Evolutionary conservation across 2,888 invertebrate species (phyloP).

Genomic region (Carpatolechia fugitivella): DNA sequence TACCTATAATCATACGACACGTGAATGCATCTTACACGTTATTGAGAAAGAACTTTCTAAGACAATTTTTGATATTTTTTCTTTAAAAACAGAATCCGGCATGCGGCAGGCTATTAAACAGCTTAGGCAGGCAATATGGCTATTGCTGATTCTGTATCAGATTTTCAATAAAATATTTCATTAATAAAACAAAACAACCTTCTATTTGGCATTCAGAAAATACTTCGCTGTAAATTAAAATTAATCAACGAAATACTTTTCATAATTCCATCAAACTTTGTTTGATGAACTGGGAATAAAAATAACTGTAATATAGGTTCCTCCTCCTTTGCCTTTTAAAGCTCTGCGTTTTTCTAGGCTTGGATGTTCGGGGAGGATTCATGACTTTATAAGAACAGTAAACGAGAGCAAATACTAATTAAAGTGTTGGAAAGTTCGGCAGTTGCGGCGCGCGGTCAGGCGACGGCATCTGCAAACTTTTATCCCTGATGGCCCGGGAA

Average conservation of each 20-base stretch:
- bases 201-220: constrained; percentile 15
- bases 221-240: constrained; percentile 31
- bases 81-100: no score
- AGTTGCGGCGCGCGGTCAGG: constrained; percentile 45
- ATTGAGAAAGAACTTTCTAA: no score
- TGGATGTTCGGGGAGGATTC: constrained; percentile 25
- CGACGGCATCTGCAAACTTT: constrained; percentile 51
- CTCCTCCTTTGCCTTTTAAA: constrained; percentile 17
- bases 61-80: no score
- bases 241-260: constrained; percentile 40
- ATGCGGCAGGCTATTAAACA: no score
- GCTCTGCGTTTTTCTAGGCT: background rate
- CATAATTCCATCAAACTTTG: constrained; percentile 35
- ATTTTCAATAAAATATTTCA: background rate
- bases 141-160: no score
- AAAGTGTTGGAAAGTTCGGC: constrained; percentile 55
- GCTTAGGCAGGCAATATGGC: no score
- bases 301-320: background rate
- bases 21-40: no score
- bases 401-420: constrained; percentile 52
- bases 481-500: constrained; percentile 41
- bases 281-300: constrained; percentile 24
- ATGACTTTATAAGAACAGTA: constrained; percentile 39
- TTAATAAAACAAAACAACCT: background rate
- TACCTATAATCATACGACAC: no score